A percentile compares a stretch with the other conserved stretches of the same genome.
These are phyloP conservation scores for Gymnorhina tibicen DNA, from an alignment of 2,113 vertebrate species.

Conservation along the genomic window DNA sequence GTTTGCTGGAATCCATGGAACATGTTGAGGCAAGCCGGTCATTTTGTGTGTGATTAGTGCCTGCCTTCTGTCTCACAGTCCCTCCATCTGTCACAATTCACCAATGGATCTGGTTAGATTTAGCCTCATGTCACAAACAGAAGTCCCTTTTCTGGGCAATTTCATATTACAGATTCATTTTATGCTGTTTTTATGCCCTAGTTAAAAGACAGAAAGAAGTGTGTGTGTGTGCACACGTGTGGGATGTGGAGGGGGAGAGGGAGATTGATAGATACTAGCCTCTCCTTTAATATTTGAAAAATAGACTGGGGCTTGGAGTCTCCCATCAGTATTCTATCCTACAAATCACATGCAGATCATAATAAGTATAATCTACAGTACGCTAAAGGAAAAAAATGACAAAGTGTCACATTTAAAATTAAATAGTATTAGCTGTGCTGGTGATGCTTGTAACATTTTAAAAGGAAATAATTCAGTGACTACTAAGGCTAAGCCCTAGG, in stretches of 20 bases:
- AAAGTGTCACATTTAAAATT: constrained; percentile 55
- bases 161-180: constrained; percentile 80
- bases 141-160: constrained; percentile 83
- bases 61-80: constrained; percentile 79
- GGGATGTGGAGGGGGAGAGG: neutral
- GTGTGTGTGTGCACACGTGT: neutral
- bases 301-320: constrained; percentile 12
- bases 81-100: constrained; percentile 87
- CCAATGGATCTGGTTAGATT: constrained; percentile 81
- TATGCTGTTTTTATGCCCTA: constrained; percentile 74
- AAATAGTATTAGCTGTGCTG: constrained; percentile 46
- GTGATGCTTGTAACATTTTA: constrained; percentile 52
- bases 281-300: constrained; percentile 62
- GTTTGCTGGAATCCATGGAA: constrained; percentile 90
- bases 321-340: constrained; percentile 39
- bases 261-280: constrained; percentile 56
- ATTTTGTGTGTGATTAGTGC: constrained; percentile 82
- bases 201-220: constrained; percentile 70
- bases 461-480: constrained; percentile 51
- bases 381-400: constrained; percentile 37
- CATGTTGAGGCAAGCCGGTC: constrained; percentile 82
- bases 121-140: constrained; percentile 79
- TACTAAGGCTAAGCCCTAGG: constrained; percentile 19
- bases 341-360: constrained; percentile 37
- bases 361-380: constrained; percentile 46